Conservation (phyloP, 2,113 vertebrate species). For the Ptilorrhoa leucosticta region DNA sequence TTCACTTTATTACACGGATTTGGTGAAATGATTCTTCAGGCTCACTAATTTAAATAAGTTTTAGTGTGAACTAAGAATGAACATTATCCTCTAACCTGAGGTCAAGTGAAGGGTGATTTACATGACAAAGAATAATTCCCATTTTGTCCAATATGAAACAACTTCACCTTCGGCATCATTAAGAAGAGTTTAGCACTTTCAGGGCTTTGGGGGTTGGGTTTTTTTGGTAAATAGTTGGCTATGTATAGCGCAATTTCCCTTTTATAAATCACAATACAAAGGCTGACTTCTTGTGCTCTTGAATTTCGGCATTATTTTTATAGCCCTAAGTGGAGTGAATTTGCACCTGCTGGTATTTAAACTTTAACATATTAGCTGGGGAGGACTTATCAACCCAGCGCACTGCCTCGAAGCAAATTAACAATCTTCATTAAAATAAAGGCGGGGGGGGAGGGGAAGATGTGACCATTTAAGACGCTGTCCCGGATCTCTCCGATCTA, state of each 20-base stretch:
- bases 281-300: constrained; percentile 30
- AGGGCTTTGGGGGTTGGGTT: not conserved
- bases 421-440: constrained; percentile 10
- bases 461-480: not conserved
- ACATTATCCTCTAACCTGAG: constrained; percentile 53
- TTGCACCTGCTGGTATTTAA: constrained; percentile 57
- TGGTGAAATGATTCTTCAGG: constrained; percentile 43
- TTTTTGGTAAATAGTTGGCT: constrained; percentile 14
- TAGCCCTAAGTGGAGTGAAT: not conserved
- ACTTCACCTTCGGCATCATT: constrained; percentile 65
- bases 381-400: constrained; percentile 14
- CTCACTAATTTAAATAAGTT: constrained; percentile 49
- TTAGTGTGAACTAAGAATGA: constrained; percentile 43
- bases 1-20: constrained; percentile 15
- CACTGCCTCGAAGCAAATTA: constrained; percentile 27
- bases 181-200: constrained; percentile 60
- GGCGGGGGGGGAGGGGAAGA: not conserved
- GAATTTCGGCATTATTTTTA: constrained; percentile 43
- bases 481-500: not conserved
- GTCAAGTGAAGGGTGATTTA: constrained; percentile 60
- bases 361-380: constrained; percentile 35
- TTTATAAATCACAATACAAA: constrained; percentile 38
- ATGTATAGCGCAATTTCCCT: constrained; percentile 9
- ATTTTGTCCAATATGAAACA: constrained; percentile 61
- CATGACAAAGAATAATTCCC: constrained; percentile 57